Evolutionary conservation across 1,140 invertebrate genomes (phyloP), one percentile per base, ranked within the genome.

Genomic region (Drosophila lacteicornis): DNA sequence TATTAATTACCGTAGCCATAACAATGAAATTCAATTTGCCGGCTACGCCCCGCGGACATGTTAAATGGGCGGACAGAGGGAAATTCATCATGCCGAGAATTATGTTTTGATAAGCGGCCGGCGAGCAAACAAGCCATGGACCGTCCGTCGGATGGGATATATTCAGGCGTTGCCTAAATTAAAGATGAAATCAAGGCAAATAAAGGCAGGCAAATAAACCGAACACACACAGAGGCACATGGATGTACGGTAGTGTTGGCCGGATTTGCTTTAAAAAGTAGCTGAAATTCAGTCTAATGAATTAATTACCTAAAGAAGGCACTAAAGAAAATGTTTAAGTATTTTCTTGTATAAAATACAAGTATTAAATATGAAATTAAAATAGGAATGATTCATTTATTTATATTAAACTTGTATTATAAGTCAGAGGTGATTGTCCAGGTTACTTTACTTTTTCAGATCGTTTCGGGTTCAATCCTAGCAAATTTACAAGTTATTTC

Each of bases 101-200:
- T 66, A 86, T 81, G 79, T 79, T 86, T 70, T 85, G 82, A 86
- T 82, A 86, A 63, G 75, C 57, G 43, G 43, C 36, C 51, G 38
- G 40, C 59, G 40, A 67, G 63, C 67, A 84, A 71, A 73, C 53
- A 59, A 38, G 51, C 43, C 55, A 36, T n/a, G 50, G 45, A 67
- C 47, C 27, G 51, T 22, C 50, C 33, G 36, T 36, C 38, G 65
- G 38, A 56, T 50, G 49, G 56, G 38, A 57, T 33, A 49, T 36
- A 49, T 36, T 36, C 55, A 49, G 51, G 59, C 62, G 67, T 49
- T 68, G 68, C 61, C 51, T 36, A 86, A 84, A 85, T 84, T 85
- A 74, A 85, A 85, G 82, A 85, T 86, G 75, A 75, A 85, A 86
- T 82, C 82, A 82, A 78, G 66, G 71, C 81, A 84, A 84, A 83